Evolutionary conservation across 2,888 invertebrate genomes (phyloP).

Genomic region (Acanthoscelides obtectus): DNA sequence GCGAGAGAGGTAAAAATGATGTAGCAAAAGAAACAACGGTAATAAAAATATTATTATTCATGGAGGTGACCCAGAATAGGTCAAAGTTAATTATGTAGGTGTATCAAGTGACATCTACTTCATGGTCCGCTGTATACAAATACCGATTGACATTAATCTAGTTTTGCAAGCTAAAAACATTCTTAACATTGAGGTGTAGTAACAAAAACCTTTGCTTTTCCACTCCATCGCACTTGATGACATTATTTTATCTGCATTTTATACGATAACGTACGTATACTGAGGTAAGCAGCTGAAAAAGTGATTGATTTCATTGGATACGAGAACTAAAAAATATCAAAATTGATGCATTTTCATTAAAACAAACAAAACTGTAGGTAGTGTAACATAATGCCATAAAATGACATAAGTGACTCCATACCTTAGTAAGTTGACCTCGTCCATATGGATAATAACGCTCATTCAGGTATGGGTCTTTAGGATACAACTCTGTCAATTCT

Average conservation of each 20-base stretch:
- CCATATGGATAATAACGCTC: slow-evolving; percentile 9
- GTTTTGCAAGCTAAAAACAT: not conserved
- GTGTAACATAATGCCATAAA: no score
- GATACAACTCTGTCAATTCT: slow-evolving; percentile 6
- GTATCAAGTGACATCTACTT: not conserved
- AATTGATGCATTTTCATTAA: no score
- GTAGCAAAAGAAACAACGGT: not conserved
- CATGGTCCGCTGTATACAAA: not conserved
- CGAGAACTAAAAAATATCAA: no score
- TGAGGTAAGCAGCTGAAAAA: no score
- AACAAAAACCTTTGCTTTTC: not conserved
- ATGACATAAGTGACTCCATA: no score
- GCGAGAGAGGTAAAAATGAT: no score
- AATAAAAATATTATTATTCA: not conserved
- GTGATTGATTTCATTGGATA: no score
- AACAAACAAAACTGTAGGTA: no score
- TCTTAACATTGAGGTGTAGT: not conserved
- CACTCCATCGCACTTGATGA: not conserved
- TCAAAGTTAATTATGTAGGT: not conserved
- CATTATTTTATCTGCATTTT: not conserved
- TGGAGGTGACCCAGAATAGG: not conserved
- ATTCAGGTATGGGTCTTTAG: slow-evolving; percentile 10
- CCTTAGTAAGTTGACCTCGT: slow-evolving; percentile 11
- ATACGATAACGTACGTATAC: not conserved
- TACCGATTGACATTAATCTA: not conserved